A percentile compares a stretch with the other conserved stretches of the same genome.
Evolutionary conservation across 1,140 invertebrate species (phyloP).

Genomic region (Marisa cornuarietis): DNA sequence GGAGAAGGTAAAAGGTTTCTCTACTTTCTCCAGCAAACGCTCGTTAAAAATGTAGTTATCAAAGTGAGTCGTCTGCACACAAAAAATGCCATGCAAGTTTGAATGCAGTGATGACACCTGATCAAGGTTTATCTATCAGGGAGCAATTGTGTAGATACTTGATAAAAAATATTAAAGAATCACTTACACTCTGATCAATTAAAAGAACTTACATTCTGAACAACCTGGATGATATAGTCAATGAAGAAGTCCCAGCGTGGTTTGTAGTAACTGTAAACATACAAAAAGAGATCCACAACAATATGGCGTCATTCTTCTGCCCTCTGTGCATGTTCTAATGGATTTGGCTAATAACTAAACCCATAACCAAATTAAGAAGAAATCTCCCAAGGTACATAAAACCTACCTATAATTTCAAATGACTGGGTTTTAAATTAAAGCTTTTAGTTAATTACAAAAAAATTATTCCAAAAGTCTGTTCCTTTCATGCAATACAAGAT

Average conservation of each 20-base stretch:
- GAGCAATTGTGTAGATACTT: neutral
- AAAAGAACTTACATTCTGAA: slow-evolving; percentile 66
- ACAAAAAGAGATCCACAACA: slow-evolving; percentile 7
- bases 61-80: slow-evolving; percentile 42
- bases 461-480: no score
- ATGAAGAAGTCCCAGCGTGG: slow-evolving; percentile 79
- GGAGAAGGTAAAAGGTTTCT: slow-evolving; percentile 76
- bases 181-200: neutral
- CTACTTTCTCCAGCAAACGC: slow-evolving; percentile 73
- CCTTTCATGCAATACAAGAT: no score
- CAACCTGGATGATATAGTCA: slow-evolving; percentile 65
- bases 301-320: no score
- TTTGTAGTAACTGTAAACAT: slow-evolving; percentile 71
- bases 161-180: neutral
- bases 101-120: neutral
- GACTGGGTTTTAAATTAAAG: no score
- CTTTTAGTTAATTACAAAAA: no score
- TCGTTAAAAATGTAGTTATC: slow-evolving; percentile 62
- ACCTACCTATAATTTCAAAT: no score
- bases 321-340: no score
- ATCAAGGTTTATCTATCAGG: neutral
- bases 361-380: no score
- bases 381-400: no score
- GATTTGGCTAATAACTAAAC: no score
- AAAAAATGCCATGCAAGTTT: neutral